Conservation (phyloP, 2,113 vertebrate species). For the Mastomys coucha region DNA sequence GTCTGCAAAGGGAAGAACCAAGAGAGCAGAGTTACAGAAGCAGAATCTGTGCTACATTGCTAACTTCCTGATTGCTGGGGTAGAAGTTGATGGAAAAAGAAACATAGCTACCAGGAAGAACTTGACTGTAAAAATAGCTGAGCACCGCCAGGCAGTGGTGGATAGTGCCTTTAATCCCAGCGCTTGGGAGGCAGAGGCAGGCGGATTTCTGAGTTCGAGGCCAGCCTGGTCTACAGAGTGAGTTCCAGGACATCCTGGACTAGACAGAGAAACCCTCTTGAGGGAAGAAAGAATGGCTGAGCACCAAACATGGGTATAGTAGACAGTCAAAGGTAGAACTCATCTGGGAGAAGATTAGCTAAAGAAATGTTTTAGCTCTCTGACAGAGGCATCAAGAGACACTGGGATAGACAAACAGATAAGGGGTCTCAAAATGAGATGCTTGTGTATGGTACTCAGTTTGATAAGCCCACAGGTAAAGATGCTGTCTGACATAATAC, state of each 20-base stretch:
- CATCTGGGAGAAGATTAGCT: neutral
- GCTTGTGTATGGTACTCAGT: neutral
- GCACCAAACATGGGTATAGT: neutral
- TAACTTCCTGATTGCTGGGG: neutral
- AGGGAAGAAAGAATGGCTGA: neutral
- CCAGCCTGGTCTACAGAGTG: too few relatives aligned
- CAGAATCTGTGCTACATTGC: neutral
- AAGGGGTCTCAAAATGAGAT: neutral
- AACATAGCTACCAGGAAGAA: accelerated
- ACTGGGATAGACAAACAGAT: neutral
- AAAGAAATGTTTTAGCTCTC: neutral
- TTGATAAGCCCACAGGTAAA: neutral
- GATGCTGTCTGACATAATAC: neutral
- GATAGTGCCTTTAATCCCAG: too few relatives aligned
- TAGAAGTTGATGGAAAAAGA: neutral
- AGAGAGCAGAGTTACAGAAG: neutral
- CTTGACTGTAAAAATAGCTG: neutral
- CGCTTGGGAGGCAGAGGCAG: too few relatives aligned
- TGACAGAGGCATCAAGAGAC: neutral
- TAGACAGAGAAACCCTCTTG: too few relatives aligned
- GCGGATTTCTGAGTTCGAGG: too few relatives aligned
- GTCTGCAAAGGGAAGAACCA: neutral
- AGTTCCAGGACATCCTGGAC: too few relatives aligned
- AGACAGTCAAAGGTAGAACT: neutral
- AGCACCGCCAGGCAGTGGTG: too few relatives aligned